Evolutionary conservation across 2,888 invertebrate genomes (phyloP).

Genomic region (Palloptera scutellata): DNA sequence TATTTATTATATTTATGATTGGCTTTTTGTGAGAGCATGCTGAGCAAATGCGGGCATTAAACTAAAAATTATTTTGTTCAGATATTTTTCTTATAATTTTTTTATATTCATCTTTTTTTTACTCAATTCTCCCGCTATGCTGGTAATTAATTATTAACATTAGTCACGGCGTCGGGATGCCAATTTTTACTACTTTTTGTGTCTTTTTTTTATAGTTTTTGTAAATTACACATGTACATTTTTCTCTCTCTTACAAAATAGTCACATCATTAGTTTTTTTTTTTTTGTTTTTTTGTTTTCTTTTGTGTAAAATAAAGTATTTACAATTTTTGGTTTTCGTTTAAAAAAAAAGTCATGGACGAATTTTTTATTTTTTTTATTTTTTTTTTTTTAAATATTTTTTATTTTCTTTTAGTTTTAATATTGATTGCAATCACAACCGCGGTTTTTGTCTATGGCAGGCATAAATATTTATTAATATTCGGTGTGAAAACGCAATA

Average conservation of each 20-base stretch:
- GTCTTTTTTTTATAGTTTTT: not conserved
- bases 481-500: too few relatives aligned
- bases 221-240: not conserved
- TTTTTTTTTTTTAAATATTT: too few relatives aligned
- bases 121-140: conserved; percentile 33
- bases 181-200: conserved; percentile 5
- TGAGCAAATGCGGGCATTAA: too few relatives aligned
- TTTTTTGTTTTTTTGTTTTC: conserved; percentile 4
- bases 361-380: too few relatives aligned
- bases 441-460: too few relatives aligned
- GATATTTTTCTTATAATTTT: not conserved
- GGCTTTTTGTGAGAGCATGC: not conserved
- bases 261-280: not conserved
- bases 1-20: too few relatives aligned
- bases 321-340: not conserved
- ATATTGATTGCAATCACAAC: too few relatives aligned
- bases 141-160: conserved; percentile 42
- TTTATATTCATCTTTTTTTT: conserved; percentile 12
- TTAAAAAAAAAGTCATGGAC: too few relatives aligned
- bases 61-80: not conserved
- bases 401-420: too few relatives aligned
- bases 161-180: conserved; percentile 20
- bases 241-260: conserved; percentile 3
- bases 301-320: conserved; percentile 19
- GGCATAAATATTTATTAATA: too few relatives aligned